Percentiles rank a stretch among this genome's conserved stretches.
Conservation (phyloP, 2,113 vertebrate species). For the Urocitellus parryii region DNA sequence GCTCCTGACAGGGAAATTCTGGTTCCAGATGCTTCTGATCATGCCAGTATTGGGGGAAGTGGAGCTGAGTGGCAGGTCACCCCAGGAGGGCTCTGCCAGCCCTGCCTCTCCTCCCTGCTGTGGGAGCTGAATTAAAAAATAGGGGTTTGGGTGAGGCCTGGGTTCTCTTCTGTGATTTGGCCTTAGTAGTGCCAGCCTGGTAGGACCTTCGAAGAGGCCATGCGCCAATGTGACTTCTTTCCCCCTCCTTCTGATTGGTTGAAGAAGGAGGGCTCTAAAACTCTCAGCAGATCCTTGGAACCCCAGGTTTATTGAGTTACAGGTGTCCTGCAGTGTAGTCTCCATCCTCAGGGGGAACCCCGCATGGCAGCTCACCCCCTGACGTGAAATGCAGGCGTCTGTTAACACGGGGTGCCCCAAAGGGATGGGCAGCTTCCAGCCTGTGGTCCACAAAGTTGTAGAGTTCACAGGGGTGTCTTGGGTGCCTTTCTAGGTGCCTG, state of each 20-base stretch:
- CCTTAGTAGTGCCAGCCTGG: too few species aligned
- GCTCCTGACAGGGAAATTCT: background rate
- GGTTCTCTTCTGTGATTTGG: background rate
- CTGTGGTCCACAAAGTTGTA: background rate
- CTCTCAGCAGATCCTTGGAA: too few species aligned
- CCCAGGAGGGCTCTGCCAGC: background rate
- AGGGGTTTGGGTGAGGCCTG: background rate
- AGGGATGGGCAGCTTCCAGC: background rate
- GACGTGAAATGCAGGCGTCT: background rate
- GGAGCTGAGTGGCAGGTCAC: too few species aligned
- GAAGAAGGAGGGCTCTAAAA: too few species aligned
- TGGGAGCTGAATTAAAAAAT: background rate
- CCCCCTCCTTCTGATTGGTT: too few species aligned
- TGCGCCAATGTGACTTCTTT: rapidly evolving
- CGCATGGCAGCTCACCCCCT: background rate
- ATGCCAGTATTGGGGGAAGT: too few species aligned
- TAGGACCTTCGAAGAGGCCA: background rate
- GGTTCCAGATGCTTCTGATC: background rate
- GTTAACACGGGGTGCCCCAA: background rate
- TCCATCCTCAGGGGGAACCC: too few species aligned
- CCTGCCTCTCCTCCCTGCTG: background rate
- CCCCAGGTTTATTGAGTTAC: too few species aligned
- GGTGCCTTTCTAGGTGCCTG: too few species aligned
- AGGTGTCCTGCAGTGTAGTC: too few species aligned
- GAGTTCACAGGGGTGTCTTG: background rate